phyloP scores from a whole-genome alignment of 2,797 vertebrate species.

The Chrosomus eos region DNA sequence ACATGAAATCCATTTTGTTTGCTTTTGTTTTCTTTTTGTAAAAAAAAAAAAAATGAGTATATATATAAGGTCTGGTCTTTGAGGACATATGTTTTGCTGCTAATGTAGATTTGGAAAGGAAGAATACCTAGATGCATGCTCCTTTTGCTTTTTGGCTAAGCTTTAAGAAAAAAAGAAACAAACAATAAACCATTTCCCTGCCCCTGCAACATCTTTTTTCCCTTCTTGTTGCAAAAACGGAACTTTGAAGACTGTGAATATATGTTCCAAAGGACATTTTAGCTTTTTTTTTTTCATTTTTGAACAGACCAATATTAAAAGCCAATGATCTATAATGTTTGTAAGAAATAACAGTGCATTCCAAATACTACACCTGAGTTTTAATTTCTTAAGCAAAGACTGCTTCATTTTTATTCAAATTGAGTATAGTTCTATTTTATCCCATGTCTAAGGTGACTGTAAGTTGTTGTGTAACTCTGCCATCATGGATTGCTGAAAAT shows the following conservation, averaged over 20 bases:
- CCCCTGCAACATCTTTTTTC: conserved; percentile 79
- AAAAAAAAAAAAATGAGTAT: conserved; percentile 55
- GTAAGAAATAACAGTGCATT: conserved; percentile 88
- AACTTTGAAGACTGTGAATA: conserved; percentile 98
- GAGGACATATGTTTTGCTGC: conserved; percentile 95
- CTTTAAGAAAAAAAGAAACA: conserved; percentile 86
- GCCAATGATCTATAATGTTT: conserved; percentile 87
- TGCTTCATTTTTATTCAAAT: conserved; percentile 73
- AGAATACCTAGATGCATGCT: conserved; percentile 88
- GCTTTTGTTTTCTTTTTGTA: conserved; percentile 65
- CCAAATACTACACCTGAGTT: conserved; percentile 83
- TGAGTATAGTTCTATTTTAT: conserved; percentile 74
- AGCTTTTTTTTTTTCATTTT: conserved; percentile 60
- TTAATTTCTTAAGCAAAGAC: conserved; percentile 84
- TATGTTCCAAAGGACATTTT: conserved; percentile 90
- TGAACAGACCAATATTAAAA: conserved; percentile 87
- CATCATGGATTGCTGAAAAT: conserved; percentile 75
- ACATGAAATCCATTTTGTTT: conserved; percentile 77
- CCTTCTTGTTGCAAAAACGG: conserved; percentile 93
- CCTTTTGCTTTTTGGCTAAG: conserved; percentile 89
- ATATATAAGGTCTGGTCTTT: conserved; percentile 86
- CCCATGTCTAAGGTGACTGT: conserved; percentile 79
- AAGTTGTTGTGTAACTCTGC: conserved; percentile 82
- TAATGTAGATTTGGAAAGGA: conserved; percentile 86
- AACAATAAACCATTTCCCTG: conserved; percentile 87